Base-by-base conservation (phyloP, 2,797 vertebrate genomes). In the Chaenodraco wilsoni region DNA sequence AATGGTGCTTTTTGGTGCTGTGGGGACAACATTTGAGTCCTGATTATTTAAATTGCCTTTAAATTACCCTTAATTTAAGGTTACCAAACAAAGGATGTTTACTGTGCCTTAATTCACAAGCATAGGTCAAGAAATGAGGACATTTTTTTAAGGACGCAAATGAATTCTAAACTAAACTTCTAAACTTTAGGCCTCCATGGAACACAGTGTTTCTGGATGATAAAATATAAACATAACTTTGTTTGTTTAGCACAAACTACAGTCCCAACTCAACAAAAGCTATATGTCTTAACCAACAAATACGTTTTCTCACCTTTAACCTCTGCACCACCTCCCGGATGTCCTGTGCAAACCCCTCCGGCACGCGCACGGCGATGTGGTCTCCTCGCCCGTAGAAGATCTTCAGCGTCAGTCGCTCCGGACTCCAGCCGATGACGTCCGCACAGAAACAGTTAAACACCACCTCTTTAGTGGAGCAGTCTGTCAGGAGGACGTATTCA, bases 381-480 rank as follows among this genome's bases (percentile, higher is more conserved):
- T 99, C 97, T 9, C 98, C 98, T 11, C 95, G 89, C 0, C 97
- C 96, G 0, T 97, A 96, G 84, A 96, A 99, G 62, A 98, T 90
- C 87, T 97, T 97, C n/a, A 99, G 52, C 0, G 94, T 73, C 15
- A 93, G 75, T 0, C 92, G 82, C 46, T 98, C 97, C 0, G 95
- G 94, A 0, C 95, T 97, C 98, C 98, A 99, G 10, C 97, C 98
- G 0, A 99, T 97, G 67, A 99, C 96, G 0, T 99, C 98, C 0
- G 93, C 94, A 1, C 97, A 97, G 87, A 96, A 97, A 79, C 97
- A 98, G 77, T 98, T 96, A 57, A 99, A 99, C 4, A 98, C 97
- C 56, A 98, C 96, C 45, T 97, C 96, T 87, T 98, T 98, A 77
- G 95, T 95, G 14, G 43, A 78, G 1, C 94, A 82, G 83, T 98